Base-by-base conservation (phyloP, 2,888 invertebrate species). In the Drosophila flavopinicola region DNA sequence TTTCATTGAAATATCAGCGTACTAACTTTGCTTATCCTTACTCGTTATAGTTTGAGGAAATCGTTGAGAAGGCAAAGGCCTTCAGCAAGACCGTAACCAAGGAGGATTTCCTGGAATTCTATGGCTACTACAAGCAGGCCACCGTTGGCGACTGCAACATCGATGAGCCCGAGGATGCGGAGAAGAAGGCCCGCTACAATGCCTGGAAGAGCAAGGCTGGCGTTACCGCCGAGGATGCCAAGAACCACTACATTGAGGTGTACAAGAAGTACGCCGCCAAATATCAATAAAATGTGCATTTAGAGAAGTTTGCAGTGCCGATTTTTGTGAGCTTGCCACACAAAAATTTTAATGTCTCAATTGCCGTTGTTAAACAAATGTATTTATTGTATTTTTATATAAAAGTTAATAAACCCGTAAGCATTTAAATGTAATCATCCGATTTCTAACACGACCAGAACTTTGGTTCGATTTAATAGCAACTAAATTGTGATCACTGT, bases 141-240 rank as follows among this genome's bases (percentile, higher is more conserved):
- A 94, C 93, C 52, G 92, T 94, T 66, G 97, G 97, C 1, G 96
- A 98, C 88, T 93, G 94, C 78, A 94, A 95, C 90, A 96, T 94
- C 73, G 97, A 92, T 48, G 94, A 95, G 79, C 98, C 98, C 51
- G 97, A 97, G 68, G 97, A 98, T 86, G 90, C 95, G 77, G 95
- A 95, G 90, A 97, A 98, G 75, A 97, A 96, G 90, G 97, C 97
- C 6, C 98, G 98, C 92, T 98, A 96, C 96, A 96, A 96, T 90
- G 94, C 96, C 2, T 99, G 98, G 98, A 94, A 94, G 74, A 92
- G 91, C 57, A 95, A 95, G 91, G 97, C 97, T 91, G 98, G 98
- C 27, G 93, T 94, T 78, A 91, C 93, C 42, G 92, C 94, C 86
- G 96, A 95, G 11, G 94, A 94, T 35, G 98, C 98, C 53, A 96